Evolutionary conservation across 2,888 invertebrate genomes (phyloP).

Genomic region (Carcina quercana): DNA sequence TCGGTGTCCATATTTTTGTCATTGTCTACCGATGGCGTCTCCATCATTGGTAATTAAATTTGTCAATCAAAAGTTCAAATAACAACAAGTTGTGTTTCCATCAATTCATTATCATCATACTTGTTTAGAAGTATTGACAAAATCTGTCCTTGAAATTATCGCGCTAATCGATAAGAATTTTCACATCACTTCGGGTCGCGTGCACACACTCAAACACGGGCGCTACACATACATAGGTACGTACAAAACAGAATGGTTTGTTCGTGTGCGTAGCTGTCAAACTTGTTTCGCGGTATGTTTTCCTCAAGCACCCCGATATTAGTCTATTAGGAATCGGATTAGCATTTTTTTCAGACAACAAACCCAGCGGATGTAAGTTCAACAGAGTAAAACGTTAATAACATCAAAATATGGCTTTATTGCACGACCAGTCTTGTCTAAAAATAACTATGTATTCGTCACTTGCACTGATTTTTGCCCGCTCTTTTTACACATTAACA

Average conservation of each 20-base stretch:
- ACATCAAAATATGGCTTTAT: conserved; percentile 35
- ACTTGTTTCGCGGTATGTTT: conserved; percentile 58
- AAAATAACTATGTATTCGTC: conserved; percentile 59
- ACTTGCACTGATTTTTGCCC: conserved; percentile 60
- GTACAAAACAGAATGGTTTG: conserved; percentile 1
- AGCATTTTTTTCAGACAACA: conserved; percentile 17
- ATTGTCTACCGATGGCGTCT: conserved; percentile 27
- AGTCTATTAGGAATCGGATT: conserved; percentile 26
- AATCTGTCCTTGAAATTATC: conserved; percentile 63
- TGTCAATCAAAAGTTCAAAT: background rate
- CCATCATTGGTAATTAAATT: conserved; percentile 30
- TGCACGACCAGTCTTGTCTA: conserved; percentile 51
- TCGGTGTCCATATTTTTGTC: conserved; percentile 27
- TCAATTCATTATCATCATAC: background rate
- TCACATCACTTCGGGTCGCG: conserved; percentile 52
- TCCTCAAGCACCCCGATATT: conserved; percentile 24
- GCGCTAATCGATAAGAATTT: conserved; percentile 66
- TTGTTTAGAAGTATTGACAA: conserved; percentile 20
- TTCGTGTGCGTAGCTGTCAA: conserved; percentile 63
- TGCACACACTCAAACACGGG: conserved; percentile 53
- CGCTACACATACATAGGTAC: too few species aligned
- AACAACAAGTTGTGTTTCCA: background rate
- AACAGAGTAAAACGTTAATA: conserved; percentile 15
- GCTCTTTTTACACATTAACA: conserved; percentile 52
- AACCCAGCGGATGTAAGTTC: conserved; percentile 25